A percentile compares a stretch with the other conserved stretches of the same genome.
Evolutionary conservation across 2,113 vertebrate genomes (phyloP).

Genomic region (Tympanuchus pallidicinctus): DNA sequence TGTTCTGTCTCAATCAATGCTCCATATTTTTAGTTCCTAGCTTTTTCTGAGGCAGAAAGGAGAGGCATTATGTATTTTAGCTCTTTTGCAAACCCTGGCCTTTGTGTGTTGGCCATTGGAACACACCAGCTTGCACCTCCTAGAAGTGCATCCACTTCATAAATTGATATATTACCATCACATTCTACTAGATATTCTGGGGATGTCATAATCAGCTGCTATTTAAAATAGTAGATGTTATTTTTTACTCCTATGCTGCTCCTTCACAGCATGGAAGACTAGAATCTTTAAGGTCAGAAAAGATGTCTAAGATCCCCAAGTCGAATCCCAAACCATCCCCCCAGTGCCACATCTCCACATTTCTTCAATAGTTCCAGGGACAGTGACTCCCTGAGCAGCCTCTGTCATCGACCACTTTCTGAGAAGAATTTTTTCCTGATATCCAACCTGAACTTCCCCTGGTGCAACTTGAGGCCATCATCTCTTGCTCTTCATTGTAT

Average conservation of each 20-base stretch:
- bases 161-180: fast-evolving
- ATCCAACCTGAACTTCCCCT: too few relatives aligned
- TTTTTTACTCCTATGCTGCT: fast-evolving
- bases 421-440: too few relatives aligned
- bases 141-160: fast-evolving
- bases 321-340: too few relatives aligned
- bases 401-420: too few relatives aligned
- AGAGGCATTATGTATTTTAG: not conserved
- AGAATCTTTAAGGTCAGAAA: too few relatives aligned
- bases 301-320: too few relatives aligned
- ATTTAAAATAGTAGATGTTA: not conserved
- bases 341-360: too few relatives aligned
- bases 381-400: too few relatives aligned
- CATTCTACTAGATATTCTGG: fast-evolving
- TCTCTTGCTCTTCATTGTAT: too few relatives aligned
- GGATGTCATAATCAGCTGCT: not conserved
- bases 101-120: not conserved
- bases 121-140: too few relatives aligned
- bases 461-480: too few relatives aligned
- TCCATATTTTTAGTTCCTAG: not conserved
- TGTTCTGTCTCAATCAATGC: not conserved
- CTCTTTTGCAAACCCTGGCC: not conserved
- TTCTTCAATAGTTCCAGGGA: too few relatives aligned
- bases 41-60: not conserved
- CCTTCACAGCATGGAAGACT: fast-evolving